phyloP scores from a whole-genome alignment of 1,140 invertebrate genomes.

The Drosophila parvula region DNA sequence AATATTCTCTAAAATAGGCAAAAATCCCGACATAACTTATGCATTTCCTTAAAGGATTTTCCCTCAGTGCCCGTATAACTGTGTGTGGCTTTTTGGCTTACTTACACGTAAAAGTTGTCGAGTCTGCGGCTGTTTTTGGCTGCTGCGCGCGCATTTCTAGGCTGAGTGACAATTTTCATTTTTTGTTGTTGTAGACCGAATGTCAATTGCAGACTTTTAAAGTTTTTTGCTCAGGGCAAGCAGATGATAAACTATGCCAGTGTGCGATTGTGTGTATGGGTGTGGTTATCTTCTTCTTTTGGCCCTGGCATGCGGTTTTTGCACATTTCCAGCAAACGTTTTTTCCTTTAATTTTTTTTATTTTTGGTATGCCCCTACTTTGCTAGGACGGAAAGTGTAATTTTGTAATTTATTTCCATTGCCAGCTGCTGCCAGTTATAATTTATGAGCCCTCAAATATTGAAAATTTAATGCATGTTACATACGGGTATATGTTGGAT shows the following conservation, averaged over 20 bases:
- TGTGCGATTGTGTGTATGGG: slow-evolving; percentile 33
- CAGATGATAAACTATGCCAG: slow-evolving; percentile 75
- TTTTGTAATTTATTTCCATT: slow-evolving; percentile 69
- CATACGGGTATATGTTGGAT: slow-evolving; percentile 1
- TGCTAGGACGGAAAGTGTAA: slow-evolving; percentile 37
- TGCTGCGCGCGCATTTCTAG: slow-evolving; percentile 78
- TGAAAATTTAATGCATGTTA: slow-evolving; percentile 36
- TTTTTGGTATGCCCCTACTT: slow-evolving; percentile 19
- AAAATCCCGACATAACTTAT: too few relatives aligned
- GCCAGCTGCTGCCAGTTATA: slow-evolving; percentile 69
- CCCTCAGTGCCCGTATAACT: slow-evolving; percentile 28
- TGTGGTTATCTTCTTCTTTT: slow-evolving; percentile 56
- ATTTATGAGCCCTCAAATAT: slow-evolving; percentile 56
- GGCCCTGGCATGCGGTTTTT: slow-evolving; percentile 57
- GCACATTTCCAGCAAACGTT: slow-evolving; percentile 38
- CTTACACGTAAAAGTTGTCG: slow-evolving; percentile 59
- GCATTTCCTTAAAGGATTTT: background rate
- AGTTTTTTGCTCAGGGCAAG: slow-evolving; percentile 63
- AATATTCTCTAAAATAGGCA: too few relatives aligned
- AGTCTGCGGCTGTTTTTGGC: slow-evolving; percentile 60
- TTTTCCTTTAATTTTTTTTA: slow-evolving; percentile 18
- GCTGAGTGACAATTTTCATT: slow-evolving; percentile 69
- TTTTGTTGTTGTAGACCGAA: slow-evolving; percentile 58
- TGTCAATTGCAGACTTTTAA: slow-evolving; percentile 82
- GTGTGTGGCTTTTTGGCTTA: slow-evolving; percentile 63